A percentile compares a stretch with the other conserved stretches of the same genome.
phyloP scores from a whole-genome alignment of 2,888 invertebrate genomes.

The Himalopsyche anomala region DNA sequence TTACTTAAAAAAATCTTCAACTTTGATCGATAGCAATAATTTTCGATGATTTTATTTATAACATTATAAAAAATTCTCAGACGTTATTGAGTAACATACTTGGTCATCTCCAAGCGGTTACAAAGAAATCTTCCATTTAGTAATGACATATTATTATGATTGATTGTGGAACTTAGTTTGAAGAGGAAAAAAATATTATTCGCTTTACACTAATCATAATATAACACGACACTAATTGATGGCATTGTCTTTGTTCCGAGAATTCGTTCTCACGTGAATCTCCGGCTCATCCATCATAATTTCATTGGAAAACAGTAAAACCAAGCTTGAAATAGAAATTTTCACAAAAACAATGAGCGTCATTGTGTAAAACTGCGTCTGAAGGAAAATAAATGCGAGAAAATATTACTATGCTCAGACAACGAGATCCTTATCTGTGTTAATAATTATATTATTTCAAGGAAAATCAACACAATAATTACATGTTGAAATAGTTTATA shows the following conservation, averaged over 20 bases:
- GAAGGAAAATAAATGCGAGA: not conserved
- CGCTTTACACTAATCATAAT: constrained; percentile 9
- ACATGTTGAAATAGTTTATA: too few relatives aligned
- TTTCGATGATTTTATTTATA: too few relatives aligned
- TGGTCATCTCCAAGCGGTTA: too few relatives aligned
- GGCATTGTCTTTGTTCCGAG: constrained; percentile 6
- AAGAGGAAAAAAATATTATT: not conserved
- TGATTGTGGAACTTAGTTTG: not conserved
- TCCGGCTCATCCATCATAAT: constrained; percentile 30
- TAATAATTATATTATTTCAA: not conserved
- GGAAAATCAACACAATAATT: too few relatives aligned
- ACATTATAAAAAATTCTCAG: too few relatives aligned
- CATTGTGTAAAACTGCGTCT: constrained; percentile 1
- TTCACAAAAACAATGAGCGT: constrained; percentile 18
- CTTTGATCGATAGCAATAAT: too few relatives aligned
- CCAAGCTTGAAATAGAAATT: constrained; percentile 13
- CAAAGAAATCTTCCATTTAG: too few relatives aligned
- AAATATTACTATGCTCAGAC: not conserved
- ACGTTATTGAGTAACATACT: too few relatives aligned
- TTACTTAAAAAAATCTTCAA: too few relatives aligned
- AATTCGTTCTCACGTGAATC: constrained; percentile 26
- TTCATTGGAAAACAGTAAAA: constrained; percentile 34
- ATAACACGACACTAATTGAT: constrained; percentile 16
- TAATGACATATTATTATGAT: constrained; percentile 8
- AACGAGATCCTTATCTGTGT: not conserved